phyloP scores from a whole-genome alignment of 2,113 vertebrate species.

The Pipa parva region DNA sequence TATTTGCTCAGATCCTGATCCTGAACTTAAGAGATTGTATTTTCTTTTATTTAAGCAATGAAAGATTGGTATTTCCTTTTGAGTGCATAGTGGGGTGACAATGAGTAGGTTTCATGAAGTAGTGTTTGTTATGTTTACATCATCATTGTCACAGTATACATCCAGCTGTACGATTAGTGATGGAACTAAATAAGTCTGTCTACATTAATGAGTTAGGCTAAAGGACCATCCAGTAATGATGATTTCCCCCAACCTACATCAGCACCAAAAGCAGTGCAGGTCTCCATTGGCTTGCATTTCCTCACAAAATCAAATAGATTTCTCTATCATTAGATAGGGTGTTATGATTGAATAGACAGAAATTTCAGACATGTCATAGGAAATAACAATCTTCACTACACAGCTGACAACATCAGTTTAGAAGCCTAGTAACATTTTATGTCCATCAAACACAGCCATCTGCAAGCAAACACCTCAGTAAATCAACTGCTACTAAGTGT shows the following conservation, averaged over 20 bases:
- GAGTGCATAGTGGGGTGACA: no score
- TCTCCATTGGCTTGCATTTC: background rate
- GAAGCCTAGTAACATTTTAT: conserved; percentile 33
- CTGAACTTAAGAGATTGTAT: no score
- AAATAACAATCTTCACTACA: conserved; percentile 33
- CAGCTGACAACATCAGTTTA: conserved; percentile 42
- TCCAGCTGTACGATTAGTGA: background rate
- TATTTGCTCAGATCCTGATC: no score
- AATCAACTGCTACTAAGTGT: conserved; percentile 20
- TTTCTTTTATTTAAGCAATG: no score
- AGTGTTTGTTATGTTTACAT: no score
- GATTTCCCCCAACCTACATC: background rate
- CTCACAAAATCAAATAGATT: conserved; percentile 16
- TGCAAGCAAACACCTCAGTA: conserved; percentile 24
- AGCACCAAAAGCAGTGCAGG: background rate
- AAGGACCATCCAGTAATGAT: conserved; percentile 3
- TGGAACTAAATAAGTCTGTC: background rate
- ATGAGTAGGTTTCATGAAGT: no score
- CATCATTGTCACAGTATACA: no score
- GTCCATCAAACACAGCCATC: conserved; percentile 32
- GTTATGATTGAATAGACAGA: conserved; percentile 40
- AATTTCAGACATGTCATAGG: conserved; percentile 33
- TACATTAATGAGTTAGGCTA: conserved; percentile 8
- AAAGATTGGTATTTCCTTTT: no score
- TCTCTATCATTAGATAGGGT: conserved; percentile 29